Base-by-base conservation (phyloP, 64 coral and sea anemone species). In the Trachythela sp. region DNA sequence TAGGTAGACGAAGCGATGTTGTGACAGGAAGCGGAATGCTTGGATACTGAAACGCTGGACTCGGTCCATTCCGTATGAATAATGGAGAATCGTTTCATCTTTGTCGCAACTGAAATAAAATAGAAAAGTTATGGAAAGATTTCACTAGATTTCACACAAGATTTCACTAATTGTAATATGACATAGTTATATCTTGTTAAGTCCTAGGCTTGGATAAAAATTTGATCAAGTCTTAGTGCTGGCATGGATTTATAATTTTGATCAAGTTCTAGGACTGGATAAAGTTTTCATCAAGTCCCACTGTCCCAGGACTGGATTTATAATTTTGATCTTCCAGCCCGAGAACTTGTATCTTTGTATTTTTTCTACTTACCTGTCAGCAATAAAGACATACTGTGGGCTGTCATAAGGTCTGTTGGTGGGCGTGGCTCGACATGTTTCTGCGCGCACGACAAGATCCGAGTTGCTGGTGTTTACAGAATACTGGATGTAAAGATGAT, bases 381-480 rank as follows among this genome's bases (percentile, higher is more conserved):
- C 77, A 14, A 90, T 54, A 40, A 90, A 90, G 2, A 90, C 35
- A 60, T 90, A 90, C 40, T 90, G 89, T 45, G 89, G 89, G 10
- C 41, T 58, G 26, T 83, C 89, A 13, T 90, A 90, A 9, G 89
- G 89, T 38, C 51, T 90, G 10, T 52, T 40, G 4, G 89, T 84
- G 77, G 89, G 76, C 11, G 89, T 90, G 15, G 89, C 89, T 39
- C 89, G 35, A 35, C 89, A 90, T 27, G 56, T 90, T 85, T 90
- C 52, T 31, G 89, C 89, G 60, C 59, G 84, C 4, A 90, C 89
- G 2, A 90, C 83, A 18, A 90, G 89, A 60, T 35, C 60, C 20
- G 45, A 48, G 50, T 90, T 85, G 11, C 75, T 34, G 9, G 32
- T 80, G 75, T 80, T 80, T 15, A 80, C 15, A 35, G 75, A 80